Conservation (phyloP, 2,113 vertebrate species). For the Psilopogon haemacephalus region DNA sequence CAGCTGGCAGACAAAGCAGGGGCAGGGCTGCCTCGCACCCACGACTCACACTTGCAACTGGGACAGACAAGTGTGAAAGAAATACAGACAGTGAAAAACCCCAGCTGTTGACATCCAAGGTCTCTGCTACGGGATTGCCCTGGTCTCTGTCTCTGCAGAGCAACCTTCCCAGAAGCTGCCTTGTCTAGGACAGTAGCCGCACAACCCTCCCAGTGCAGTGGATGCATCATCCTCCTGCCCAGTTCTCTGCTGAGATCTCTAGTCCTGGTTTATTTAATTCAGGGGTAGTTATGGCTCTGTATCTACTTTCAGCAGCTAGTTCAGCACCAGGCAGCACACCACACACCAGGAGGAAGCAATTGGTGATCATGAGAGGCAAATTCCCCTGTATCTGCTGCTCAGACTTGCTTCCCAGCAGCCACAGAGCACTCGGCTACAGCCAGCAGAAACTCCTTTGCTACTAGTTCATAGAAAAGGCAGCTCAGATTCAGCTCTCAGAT, state of each 20-base stretch:
- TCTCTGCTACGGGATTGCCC: background rate
- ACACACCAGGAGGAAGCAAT: accelerated
- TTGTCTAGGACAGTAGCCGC: background rate
- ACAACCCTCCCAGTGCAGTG: background rate
- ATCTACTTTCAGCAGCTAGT: background rate
- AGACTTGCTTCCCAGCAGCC: background rate
- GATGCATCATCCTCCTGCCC: background rate
- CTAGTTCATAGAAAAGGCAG: background rate
- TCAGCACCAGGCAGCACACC: background rate
- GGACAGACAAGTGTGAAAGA: background rate
- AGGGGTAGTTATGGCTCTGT: background rate
- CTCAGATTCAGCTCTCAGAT: background rate
- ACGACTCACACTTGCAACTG: background rate
- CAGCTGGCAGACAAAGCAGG: background rate
- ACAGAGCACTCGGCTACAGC: background rate
- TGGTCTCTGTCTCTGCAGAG: background rate
- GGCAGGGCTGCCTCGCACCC: background rate
- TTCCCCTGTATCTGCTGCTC: background rate
- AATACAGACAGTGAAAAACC: background rate
- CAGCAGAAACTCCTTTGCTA: background rate
- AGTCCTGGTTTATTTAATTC: background rate
- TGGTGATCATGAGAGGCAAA: background rate
- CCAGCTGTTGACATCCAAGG: background rate
- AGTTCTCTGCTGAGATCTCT: background rate
- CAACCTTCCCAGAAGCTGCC: background rate